Percentiles rank a stretch among this genome's conserved stretches.
Conservation (phyloP, 1,140 invertebrate species). For the Hyphantria cunea region DNA sequence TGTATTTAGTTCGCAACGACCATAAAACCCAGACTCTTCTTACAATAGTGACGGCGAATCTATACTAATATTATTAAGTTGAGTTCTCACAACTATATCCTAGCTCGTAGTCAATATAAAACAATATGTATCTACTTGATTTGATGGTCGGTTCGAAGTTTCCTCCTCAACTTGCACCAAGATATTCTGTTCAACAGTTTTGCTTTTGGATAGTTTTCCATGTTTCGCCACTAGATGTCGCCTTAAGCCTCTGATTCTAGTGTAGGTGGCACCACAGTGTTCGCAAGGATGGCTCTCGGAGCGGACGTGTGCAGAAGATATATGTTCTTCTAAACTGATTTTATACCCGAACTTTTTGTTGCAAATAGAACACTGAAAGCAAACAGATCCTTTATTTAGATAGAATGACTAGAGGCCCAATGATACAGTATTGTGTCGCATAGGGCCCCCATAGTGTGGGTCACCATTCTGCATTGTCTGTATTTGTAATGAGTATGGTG, state of each 20-base stretch:
- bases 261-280: slow-evolving; percentile 58
- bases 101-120: no score
- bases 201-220: slow-evolving; percentile 27
- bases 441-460: no score
- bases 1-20: no score
- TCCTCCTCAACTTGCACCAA: slow-evolving; percentile 1
- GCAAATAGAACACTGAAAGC: slow-evolving; percentile 65
- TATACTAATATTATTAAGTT: no score
- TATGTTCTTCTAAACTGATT: slow-evolving; percentile 63
- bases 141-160: not conserved
- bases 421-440: no score
- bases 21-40: no score
- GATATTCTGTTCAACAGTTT: slow-evolving; percentile 11
- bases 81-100: no score
- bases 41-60: no score
- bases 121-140: not conserved
- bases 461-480: no score
- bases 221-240: slow-evolving; percentile 54
- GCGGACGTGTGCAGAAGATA: slow-evolving; percentile 54
- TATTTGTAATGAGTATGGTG: no score
- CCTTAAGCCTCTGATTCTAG: slow-evolving; percentile 37
- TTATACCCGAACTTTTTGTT: slow-evolving; percentile 74
- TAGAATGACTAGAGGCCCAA: no score
- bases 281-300: slow-evolving; percentile 47
- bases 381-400: not conserved